These are phyloP conservation scores for Temnothorax ravouxi DNA, from an alignment of 2,888 invertebrate genomes.

Conservation along the genomic window DNA sequence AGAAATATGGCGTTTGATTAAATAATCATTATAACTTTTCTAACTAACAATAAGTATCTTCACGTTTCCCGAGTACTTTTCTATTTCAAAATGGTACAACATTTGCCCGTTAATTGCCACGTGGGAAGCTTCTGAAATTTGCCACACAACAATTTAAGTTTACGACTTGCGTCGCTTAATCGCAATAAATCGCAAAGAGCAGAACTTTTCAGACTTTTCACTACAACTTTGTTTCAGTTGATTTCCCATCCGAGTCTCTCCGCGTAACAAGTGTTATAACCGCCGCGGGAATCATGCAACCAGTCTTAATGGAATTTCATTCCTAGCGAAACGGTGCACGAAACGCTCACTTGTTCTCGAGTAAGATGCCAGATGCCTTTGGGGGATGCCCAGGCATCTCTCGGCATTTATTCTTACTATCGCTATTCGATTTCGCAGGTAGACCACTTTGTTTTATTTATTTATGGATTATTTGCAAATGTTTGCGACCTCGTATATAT, in stretches of 20 bases:
- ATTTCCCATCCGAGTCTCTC: slow-evolving; percentile 9
- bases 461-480: slow-evolving; percentile 33
- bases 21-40: not conserved
- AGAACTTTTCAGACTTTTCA: not conserved
- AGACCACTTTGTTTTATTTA: slow-evolving; percentile 33
- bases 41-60: not conserved
- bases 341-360: slow-evolving; percentile 40
- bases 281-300: slow-evolving; percentile 22
- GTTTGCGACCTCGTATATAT: not conserved
- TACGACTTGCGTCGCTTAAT: slow-evolving; percentile 26
- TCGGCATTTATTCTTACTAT: not conserved
- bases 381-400: not conserved
- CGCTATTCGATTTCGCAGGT: not conserved
- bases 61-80: not conserved
- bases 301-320: slow-evolving; percentile 33
- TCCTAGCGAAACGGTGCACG: slow-evolving; percentile 16
- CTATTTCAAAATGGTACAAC: not conserved
- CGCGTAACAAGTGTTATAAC: slow-evolving; percentile 27
- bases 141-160: not conserved
- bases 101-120: slow-evolving; percentile 4
- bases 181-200: not conserved
- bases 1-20: slow-evolving; percentile 17
- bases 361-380: slow-evolving; percentile 32
- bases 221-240: slow-evolving; percentile 18
- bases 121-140: not conserved